Conservation (phyloP, 1,140 invertebrate genomes). For the Bombus consobrinus region DNA sequence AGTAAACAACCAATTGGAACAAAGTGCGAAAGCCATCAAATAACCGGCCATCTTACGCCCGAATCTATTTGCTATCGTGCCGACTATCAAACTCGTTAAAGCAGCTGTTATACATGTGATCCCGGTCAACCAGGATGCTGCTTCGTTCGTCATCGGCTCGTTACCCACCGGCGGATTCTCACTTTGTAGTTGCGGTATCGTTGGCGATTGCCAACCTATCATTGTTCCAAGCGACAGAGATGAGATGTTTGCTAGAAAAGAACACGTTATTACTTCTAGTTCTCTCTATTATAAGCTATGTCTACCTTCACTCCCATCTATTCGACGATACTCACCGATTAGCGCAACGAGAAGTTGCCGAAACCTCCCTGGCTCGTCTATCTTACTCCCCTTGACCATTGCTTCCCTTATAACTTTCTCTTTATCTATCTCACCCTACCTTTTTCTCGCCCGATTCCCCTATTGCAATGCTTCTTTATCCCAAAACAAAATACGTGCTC, state of each 20-base stretch:
- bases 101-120: conserved; percentile 75
- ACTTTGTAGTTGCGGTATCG: conserved; percentile 79
- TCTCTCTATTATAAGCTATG: too few species aligned
- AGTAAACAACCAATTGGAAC: conserved; percentile 76
- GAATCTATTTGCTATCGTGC: conserved; percentile 73
- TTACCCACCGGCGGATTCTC: conserved; percentile 75
- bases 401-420: not conserved
- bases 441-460: not conserved
- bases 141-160: conserved; percentile 78
- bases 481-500: not conserved
- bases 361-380: conserved; percentile 66
- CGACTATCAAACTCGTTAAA: conserved; percentile 68
- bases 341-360: conserved; percentile 68
- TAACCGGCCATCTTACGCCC: conserved; percentile 78
- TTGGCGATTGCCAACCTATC: conserved; percentile 83
- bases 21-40: conserved; percentile 66
- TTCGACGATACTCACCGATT: conserved; percentile 65
- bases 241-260: conserved; percentile 82
- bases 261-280: not conserved
- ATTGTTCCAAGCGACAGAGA: conserved; percentile 82
- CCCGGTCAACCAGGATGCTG: conserved; percentile 81
- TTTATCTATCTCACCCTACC: not conserved
- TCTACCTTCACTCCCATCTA: too few species aligned
- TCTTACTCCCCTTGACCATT: conserved; percentile 36
- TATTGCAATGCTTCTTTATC: not conserved